Evolutionary conservation across 2,888 invertebrate species (phyloP).

Genomic region (Synanthedon formicaeformis): DNA sequence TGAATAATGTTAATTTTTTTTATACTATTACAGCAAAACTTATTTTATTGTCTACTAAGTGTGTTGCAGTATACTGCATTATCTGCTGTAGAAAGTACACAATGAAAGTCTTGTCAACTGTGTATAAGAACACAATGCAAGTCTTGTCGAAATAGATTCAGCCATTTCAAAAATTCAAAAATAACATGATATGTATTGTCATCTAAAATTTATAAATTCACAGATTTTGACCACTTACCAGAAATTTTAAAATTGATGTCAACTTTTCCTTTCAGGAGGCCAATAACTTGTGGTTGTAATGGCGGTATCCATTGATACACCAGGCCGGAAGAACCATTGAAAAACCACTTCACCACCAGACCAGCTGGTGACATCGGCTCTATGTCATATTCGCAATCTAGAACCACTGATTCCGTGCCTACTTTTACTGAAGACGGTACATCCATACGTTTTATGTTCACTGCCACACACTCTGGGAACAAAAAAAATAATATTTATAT

Average conservation of each 20-base stretch:
- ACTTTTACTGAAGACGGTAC: slow-evolving; percentile 52
- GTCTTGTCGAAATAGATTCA: neutral
- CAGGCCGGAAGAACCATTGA: slow-evolving; percentile 52
- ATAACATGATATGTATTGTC: neutral
- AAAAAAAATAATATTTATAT: slow-evolving; percentile 6
- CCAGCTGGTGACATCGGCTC: slow-evolving; percentile 24
- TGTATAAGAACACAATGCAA: no score
- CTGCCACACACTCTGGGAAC: slow-evolving; percentile 51
- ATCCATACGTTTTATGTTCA: slow-evolving; percentile 53
- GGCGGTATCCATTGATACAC: slow-evolving; percentile 67
- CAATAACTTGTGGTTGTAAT: slow-evolving; percentile 51
- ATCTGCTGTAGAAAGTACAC: no score
- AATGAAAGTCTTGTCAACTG: no score
- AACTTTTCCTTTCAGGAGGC: slow-evolving; percentile 57
- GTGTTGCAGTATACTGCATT: no score
- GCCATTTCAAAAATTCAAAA: neutral
- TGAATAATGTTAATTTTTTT: no score
- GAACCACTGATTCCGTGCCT: slow-evolving; percentile 32
- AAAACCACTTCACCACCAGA: slow-evolving; percentile 64
- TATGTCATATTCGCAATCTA: slow-evolving; percentile 14
- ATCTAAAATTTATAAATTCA: neutral
- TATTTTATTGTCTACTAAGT: no score
- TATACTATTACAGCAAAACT: no score
- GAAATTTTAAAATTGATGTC: slow-evolving; percentile 53
- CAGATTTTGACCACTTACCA: slow-evolving; percentile 27